Evolutionary conservation across 2,888 invertebrate species (phyloP).

Genomic region (Macaria notata): DNA sequence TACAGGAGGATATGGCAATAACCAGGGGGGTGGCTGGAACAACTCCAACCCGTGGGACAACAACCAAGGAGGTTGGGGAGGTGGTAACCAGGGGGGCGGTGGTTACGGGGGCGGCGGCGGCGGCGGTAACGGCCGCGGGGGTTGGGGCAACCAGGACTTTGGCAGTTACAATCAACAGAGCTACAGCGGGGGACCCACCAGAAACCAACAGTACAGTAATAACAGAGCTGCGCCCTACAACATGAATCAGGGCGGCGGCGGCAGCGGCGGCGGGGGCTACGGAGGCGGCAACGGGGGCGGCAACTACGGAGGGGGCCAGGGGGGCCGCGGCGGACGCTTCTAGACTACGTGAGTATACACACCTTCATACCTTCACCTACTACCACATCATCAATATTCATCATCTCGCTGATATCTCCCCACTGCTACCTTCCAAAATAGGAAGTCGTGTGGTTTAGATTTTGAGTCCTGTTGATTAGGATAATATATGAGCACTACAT

Average conservation of each 20-base stretch:
- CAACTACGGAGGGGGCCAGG: conserved; percentile 67
- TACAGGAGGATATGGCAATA: conserved; percentile 79
- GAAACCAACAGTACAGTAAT: conserved; percentile 87
- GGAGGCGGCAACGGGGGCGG: conserved; percentile 73
- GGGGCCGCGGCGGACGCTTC: conserved; percentile 65
- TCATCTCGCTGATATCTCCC: conserved; percentile 26
- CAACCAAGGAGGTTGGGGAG: conserved; percentile 81
- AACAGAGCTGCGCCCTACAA: conserved; percentile 88
- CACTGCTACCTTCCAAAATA: conserved; percentile 40
- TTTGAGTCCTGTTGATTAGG: conserved; percentile 42
- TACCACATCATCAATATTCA: conserved; percentile 41
- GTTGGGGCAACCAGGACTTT: conserved; percentile 86
- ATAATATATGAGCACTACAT: conserved; percentile 60
- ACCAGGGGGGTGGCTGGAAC: conserved; percentile 70
- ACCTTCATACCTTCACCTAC: conserved; percentile 30
- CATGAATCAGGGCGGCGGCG: conserved; percentile 83
- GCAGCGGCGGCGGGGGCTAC: conserved; percentile 65
- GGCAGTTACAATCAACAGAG: conserved; percentile 92
- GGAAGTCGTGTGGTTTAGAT: conserved; percentile 45
- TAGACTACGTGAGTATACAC: conserved; percentile 60
- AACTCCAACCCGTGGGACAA: conserved; percentile 25
- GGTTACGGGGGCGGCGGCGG: conserved; percentile 55
- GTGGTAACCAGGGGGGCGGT: conserved; percentile 81
- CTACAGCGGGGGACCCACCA: conserved; percentile 93
- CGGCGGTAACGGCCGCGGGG: conserved; percentile 75